phyloP scores from a whole-genome alignment of 2,113 vertebrate species.

The Bufo bufo region DNA sequence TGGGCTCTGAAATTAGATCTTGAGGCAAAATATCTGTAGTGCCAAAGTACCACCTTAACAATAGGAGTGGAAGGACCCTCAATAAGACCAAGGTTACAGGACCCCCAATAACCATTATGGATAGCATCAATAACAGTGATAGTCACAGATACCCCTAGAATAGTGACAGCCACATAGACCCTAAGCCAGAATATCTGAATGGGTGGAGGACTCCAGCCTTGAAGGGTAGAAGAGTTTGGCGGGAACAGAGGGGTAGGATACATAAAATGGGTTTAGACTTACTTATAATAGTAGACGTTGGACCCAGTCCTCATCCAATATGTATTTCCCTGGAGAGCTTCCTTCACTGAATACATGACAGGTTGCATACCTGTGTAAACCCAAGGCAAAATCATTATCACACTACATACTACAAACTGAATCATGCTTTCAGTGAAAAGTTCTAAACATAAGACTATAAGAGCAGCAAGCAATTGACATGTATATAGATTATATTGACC shows the following conservation, averaged over 20 bases:
- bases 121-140: too few species aligned
- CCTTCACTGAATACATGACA: conserved; percentile 87
- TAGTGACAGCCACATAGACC: neutral
- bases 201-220: neutral
- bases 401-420: neutral
- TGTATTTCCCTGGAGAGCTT: conserved; percentile 84
- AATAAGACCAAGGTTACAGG: too few species aligned
- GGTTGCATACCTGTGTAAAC: conserved; percentile 87
- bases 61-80: too few species aligned
- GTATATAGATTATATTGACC: too few species aligned
- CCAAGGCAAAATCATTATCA: conserved; percentile 49
- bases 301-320: conserved; percentile 82
- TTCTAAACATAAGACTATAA: neutral
- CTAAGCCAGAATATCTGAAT: neutral
- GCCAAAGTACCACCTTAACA: too few species aligned
- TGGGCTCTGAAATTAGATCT: too few species aligned
- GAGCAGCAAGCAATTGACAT: too few species aligned
- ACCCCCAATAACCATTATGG: too few species aligned
- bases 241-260: too few species aligned
- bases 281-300: conserved; percentile 95
- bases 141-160: neutral
- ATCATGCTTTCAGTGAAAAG: neutral
- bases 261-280: conserved; percentile 58
- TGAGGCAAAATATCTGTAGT: too few species aligned
- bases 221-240: neutral